These are phyloP conservation scores for Diachasmimorpha longicaudata DNA, from an alignment of 1,140 invertebrate genomes.

Conservation along the genomic window DNA sequence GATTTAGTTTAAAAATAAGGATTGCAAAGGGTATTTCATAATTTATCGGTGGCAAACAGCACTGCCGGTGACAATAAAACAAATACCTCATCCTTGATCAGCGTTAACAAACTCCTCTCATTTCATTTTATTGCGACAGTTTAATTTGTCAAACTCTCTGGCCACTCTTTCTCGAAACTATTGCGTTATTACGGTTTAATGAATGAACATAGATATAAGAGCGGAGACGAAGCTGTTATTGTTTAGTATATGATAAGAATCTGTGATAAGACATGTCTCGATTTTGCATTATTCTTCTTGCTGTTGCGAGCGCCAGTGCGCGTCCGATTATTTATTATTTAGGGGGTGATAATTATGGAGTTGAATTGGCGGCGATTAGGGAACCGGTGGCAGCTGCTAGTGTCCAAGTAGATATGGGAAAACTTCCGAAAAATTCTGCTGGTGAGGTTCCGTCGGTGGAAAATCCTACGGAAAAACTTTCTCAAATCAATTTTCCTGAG, in stretches of 20 bases:
- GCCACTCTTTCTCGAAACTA: background rate
- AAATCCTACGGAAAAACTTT: too few species aligned
- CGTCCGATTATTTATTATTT: background rate
- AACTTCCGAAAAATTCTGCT: background rate
- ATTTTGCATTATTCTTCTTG: background rate
- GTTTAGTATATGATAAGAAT: background rate
- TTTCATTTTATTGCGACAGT: background rate
- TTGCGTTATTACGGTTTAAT: background rate
- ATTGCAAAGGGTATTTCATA: background rate
- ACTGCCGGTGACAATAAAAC: background rate
- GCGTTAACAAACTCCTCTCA: background rate
- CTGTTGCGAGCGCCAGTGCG: background rate
- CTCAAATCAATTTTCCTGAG: too few species aligned
- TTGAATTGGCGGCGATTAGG: background rate
- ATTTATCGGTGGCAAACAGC: background rate
- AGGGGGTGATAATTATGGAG: background rate
- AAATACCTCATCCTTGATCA: background rate
- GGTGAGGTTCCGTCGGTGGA: background rate
- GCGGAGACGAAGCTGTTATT: background rate
- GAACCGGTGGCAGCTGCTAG: background rate
- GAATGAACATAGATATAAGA: background rate
- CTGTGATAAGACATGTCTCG: background rate
- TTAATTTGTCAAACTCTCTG: background rate
- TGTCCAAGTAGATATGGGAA: background rate
- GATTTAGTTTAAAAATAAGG: background rate